A percentile compares a stretch with the other conserved stretches of the same genome.
Conservation (phyloP, 2,113 vertebrate species). For the Corapipo altera region DNA sequence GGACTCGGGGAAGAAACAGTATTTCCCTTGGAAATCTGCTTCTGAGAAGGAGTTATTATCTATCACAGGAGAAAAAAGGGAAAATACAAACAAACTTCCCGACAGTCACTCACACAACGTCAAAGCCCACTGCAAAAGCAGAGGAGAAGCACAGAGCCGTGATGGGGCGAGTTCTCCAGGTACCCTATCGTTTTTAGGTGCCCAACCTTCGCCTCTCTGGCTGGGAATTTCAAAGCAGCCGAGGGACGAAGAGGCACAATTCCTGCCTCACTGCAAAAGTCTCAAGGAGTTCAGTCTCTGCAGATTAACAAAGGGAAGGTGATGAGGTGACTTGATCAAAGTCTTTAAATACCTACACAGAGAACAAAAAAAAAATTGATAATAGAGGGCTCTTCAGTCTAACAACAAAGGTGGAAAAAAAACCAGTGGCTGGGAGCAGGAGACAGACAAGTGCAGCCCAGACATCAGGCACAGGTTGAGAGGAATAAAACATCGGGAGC, state of each 20-base stretch:
- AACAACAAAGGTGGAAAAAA: slow-evolving; percentile 52
- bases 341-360: slow-evolving; percentile 45
- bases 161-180: neutral
- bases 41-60: neutral
- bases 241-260: slow-evolving; percentile 16
- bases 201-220: slow-evolving; percentile 22
- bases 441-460: neutral
- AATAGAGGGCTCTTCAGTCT: slow-evolving; percentile 44
- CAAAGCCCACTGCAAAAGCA: slow-evolving; percentile 3
- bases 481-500: neutral
- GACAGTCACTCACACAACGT: neutral
- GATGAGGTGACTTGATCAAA: slow-evolving; percentile 64
- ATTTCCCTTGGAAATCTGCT: neutral
- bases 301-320: slow-evolving; percentile 59
- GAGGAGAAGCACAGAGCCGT: neutral
- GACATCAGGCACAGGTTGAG: neutral
- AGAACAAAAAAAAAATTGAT: slow-evolving; percentile 44
- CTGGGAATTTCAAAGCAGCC: slow-evolving; percentile 51
- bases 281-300: slow-evolving; percentile 64
- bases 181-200: slow-evolving; percentile 41
- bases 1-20: neutral
- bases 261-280: slow-evolving; percentile 26
- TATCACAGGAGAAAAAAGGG: neutral
- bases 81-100: neutral
- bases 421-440: neutral